Conservation (phyloP, 2,113 vertebrate genomes). For the Myiagra hebetior region DNA sequence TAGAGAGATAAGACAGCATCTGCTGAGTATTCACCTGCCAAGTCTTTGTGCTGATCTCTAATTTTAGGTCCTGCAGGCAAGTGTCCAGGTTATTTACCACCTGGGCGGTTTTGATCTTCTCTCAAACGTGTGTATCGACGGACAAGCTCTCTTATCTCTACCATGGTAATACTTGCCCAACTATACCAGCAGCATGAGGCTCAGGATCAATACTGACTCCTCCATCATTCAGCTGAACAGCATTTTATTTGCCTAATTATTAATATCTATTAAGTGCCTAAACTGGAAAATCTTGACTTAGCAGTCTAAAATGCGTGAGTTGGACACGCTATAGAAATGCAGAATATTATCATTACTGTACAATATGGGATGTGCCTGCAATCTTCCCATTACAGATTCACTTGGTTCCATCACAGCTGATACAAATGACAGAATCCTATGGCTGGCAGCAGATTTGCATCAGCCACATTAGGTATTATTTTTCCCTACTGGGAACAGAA, state of each 20-base stretch:
- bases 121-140: neutral
- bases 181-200: neutral
- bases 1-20: conserved; percentile 59
- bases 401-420: neutral
- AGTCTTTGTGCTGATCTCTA: conserved; percentile 28
- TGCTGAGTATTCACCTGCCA: conserved; percentile 53
- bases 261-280: neutral
- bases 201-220: neutral
- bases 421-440: neutral
- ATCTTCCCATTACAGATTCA: neutral
- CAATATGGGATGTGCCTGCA: neutral
- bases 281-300: neutral
- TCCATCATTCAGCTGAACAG: neutral
- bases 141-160: neutral
- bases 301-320: neutral
- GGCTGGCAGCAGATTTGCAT: neutral
- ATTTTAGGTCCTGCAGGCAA: conserved; percentile 49
- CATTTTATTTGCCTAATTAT: conserved; percentile 9
- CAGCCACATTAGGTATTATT: neutral
- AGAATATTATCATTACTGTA: neutral
- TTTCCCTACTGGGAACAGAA: neutral
- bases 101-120: conserved; percentile 23
- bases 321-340: neutral
- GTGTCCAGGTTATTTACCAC: conserved; percentile 49
- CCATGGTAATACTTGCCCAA: neutral